Conservation (phyloP, 2,888 invertebrate genomes). For the Ichneumoninae sp. region DNA sequence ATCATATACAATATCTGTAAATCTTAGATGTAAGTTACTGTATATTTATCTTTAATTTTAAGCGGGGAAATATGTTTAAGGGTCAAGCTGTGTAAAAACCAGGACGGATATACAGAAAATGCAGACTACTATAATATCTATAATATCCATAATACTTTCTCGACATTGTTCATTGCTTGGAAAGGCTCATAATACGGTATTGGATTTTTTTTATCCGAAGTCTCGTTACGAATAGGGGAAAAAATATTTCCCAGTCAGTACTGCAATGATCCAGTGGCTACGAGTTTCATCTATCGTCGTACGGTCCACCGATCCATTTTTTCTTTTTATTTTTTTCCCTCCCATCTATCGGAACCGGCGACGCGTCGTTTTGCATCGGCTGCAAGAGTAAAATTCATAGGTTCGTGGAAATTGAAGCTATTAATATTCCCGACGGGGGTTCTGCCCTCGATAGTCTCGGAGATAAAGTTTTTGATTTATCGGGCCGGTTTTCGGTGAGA, state of each 20-base stretch:
- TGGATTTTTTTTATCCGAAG: not conserved
- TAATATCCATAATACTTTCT: not conserved
- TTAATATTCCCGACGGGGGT: constrained; percentile 14
- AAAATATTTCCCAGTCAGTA: constrained; percentile 3
- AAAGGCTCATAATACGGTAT: not conserved
- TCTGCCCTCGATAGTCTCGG: not conserved
- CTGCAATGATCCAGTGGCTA: constrained; percentile 33
- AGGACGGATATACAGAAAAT: too few species aligned
- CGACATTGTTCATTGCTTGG: not conserved
- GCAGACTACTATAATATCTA: not conserved
- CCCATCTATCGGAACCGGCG: constrained; percentile 35
- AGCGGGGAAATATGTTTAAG: too few species aligned
- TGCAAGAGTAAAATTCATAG: constrained; percentile 34
- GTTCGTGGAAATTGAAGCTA: constrained; percentile 36
- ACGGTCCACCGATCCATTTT: constrained; percentile 41
- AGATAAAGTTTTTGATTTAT: constrained; percentile 37
- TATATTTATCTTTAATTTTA: too few species aligned
- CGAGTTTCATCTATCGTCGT: constrained; percentile 16
- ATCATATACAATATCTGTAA: not conserved
- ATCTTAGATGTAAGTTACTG: too few species aligned
- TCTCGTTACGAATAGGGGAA: not conserved
- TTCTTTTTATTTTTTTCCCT: not conserved
- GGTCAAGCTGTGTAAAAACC: too few species aligned
- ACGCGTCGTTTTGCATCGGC: constrained; percentile 9
- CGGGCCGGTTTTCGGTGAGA: not conserved